phyloP scores from a whole-genome alignment of 2,113 vertebrate genomes.

The Dicentrarchus labrax region DNA sequence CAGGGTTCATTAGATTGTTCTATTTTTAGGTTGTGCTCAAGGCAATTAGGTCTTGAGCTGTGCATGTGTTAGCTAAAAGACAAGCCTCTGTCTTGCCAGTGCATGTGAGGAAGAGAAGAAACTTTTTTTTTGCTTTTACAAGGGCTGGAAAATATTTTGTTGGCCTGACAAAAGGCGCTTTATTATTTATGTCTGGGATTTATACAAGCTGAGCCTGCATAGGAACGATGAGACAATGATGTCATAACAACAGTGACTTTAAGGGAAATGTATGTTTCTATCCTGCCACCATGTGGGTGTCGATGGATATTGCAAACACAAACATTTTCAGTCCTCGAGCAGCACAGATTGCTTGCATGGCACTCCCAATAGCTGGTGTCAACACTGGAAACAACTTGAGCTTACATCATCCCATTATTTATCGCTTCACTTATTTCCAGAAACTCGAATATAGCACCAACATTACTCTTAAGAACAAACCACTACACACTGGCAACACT shows the following conservation, averaged over 20 bases:
- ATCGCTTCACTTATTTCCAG: constrained; percentile 15
- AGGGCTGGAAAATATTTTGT: constrained; percentile 68
- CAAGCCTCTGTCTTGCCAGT: constrained; percentile 34
- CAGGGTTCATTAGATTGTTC: constrained; percentile 67
- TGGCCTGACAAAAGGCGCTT: constrained; percentile 66
- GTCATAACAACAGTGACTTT: constrained; percentile 36
- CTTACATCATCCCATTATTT: constrained; percentile 3
- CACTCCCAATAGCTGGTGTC: not conserved
- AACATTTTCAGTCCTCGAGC: not conserved
- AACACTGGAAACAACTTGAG: not conserved
- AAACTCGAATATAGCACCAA: not conserved
- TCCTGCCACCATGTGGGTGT: constrained; percentile 80
- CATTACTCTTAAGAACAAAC: not conserved
- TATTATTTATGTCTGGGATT: constrained; percentile 68
- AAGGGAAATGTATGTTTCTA: constrained; percentile 60
- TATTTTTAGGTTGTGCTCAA: constrained; percentile 69
- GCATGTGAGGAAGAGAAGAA: constrained; percentile 43
- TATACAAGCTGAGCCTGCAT: constrained; percentile 53
- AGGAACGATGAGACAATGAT: constrained; percentile 59
- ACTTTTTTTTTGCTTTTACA: constrained; percentile 40
- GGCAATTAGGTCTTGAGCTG: constrained; percentile 56
- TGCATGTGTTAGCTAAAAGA: constrained; percentile 38
- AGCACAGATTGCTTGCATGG: not conserved
- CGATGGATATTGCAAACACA: constrained; percentile 53
- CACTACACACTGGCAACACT: not conserved